These are phyloP conservation scores for Arge pagana DNA, from an alignment of 2,888 invertebrate genomes.

Conservation along the genomic window DNA sequence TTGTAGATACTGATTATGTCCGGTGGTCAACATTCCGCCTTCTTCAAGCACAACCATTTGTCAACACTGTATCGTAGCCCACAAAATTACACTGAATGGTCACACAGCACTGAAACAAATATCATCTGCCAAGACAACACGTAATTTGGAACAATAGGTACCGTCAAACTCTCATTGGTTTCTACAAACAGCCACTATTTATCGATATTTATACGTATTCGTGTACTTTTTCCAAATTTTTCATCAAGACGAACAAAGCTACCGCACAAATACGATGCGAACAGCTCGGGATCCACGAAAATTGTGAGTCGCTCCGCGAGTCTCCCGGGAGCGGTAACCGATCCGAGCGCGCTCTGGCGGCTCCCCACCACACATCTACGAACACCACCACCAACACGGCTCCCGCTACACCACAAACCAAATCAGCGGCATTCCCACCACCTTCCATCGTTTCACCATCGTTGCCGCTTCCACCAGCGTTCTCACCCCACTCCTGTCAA, in stretches of 20 bases:
- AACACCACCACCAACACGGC: slow-evolving; percentile 56
- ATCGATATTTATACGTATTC: too few relatives aligned
- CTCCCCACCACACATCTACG: slow-evolving; percentile 26
- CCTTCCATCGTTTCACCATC: slow-evolving; percentile 52
- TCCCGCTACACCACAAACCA: slow-evolving; percentile 59
- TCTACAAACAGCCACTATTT: too few relatives aligned
- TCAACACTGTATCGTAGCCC: slow-evolving; percentile 34
- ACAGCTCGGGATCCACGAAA: slow-evolving; percentile 47
- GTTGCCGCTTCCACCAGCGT: slow-evolving; percentile 34
- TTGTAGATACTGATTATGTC: slow-evolving; percentile 92
- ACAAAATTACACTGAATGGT: slow-evolving; percentile 20
- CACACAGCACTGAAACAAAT: too few relatives aligned
- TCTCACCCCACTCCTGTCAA: too few relatives aligned
- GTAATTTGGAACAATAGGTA: too few relatives aligned
- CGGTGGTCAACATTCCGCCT: slow-evolving; percentile 85
- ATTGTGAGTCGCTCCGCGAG: slow-evolving; percentile 42
- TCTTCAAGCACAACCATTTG: slow-evolving; percentile 91
- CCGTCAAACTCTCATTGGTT: too few relatives aligned
- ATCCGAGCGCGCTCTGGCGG: slow-evolving; percentile 40
- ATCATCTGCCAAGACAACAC: too few relatives aligned
- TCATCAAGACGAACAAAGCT: not conserved
- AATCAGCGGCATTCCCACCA: too few relatives aligned
- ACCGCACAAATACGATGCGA: slow-evolving; percentile 33
- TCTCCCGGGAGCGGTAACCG: slow-evolving; percentile 36
- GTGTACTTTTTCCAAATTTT: too few relatives aligned